Evolutionary conservation across 2,888 invertebrate genomes (phyloP).

Genomic region (Drosophila pseudotalamancana): DNA sequence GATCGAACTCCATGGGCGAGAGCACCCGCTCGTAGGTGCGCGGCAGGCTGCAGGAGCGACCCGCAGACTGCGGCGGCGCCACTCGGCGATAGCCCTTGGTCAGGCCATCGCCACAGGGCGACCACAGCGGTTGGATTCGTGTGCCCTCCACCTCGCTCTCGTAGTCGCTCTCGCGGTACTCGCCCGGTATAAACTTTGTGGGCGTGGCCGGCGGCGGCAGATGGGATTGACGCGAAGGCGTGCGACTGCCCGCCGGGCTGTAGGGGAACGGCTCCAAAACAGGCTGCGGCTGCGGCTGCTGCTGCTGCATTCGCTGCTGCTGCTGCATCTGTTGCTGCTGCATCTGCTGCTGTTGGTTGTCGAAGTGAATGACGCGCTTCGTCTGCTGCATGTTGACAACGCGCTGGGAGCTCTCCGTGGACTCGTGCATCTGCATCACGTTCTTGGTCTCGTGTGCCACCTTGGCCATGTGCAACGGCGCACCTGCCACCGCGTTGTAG

Average conservation of each 20-base stretch:
- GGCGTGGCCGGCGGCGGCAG: slow-evolving; percentile 86
- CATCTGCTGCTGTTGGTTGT: slow-evolving; percentile 84
- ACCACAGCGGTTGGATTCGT: slow-evolving; percentile 88
- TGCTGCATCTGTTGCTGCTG: slow-evolving; percentile 26
- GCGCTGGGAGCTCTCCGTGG: slow-evolving; percentile 87
- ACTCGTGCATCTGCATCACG: slow-evolving; percentile 89
- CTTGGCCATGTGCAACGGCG: slow-evolving; percentile 86
- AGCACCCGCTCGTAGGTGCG: slow-evolving; percentile 85
- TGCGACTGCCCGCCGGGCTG: slow-evolving; percentile 83
- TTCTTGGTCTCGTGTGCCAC: slow-evolving; percentile 89
- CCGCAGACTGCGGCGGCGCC: slow-evolving; percentile 85
- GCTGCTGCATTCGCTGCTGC: slow-evolving; percentile 55
- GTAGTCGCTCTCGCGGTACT: slow-evolving; percentile 89
- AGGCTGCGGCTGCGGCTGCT: slow-evolving; percentile 27
- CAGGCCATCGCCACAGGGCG: slow-evolving; percentile 87
- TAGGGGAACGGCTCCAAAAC: slow-evolving; percentile 85
- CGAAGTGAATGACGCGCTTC: slow-evolving; percentile 88
- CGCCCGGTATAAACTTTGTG: slow-evolving; percentile 88
- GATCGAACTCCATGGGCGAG: slow-evolving; percentile 88
- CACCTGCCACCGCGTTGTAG: slow-evolving; percentile 86
- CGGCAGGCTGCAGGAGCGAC: slow-evolving; percentile 86
- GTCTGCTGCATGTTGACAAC: slow-evolving; percentile 89
- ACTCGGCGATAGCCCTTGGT: slow-evolving; percentile 87
- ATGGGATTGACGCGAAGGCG: slow-evolving; percentile 81
- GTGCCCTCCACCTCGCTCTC: slow-evolving; percentile 88